Conservation (phyloP, 2,113 vertebrate genomes). For the Pavo muticus region DNA sequence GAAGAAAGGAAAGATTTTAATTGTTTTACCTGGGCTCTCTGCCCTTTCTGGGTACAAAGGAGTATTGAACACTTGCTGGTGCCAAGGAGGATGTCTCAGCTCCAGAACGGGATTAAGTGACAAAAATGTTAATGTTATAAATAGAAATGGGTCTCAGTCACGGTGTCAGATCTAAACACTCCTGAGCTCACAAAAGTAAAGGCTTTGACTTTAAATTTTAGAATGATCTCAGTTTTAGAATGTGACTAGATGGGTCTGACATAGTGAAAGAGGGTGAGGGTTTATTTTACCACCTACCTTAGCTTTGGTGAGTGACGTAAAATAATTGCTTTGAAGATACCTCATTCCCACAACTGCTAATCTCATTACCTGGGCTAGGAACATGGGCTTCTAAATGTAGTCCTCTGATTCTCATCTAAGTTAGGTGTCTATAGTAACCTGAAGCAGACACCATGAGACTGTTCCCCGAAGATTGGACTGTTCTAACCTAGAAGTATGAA, state of each 20-base stretch:
- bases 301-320: background rate
- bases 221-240: background rate
- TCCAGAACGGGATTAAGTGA: background rate
- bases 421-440: background rate
- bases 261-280: background rate
- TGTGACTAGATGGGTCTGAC: background rate
- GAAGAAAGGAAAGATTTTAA: background rate
- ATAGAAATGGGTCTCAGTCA: background rate
- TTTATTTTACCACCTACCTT: background rate
- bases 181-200: background rate
- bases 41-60: background rate
- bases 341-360: background rate
- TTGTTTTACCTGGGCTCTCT: background rate
- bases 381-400: background rate
- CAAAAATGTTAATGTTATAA: background rate
- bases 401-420: background rate
- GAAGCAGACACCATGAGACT: background rate
- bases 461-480: background rate
- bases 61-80: background rate
- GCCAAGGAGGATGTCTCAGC: background rate
- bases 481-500: background rate
- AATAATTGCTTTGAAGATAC: background rate
- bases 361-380: background rate
- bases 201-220: background rate
- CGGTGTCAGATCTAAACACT: background rate